Evolutionary conservation across 1,140 invertebrate species (phyloP), one percentile per base, ranked within the genome.

Genomic region (Trachymyrmex septentrionalis): DNA sequence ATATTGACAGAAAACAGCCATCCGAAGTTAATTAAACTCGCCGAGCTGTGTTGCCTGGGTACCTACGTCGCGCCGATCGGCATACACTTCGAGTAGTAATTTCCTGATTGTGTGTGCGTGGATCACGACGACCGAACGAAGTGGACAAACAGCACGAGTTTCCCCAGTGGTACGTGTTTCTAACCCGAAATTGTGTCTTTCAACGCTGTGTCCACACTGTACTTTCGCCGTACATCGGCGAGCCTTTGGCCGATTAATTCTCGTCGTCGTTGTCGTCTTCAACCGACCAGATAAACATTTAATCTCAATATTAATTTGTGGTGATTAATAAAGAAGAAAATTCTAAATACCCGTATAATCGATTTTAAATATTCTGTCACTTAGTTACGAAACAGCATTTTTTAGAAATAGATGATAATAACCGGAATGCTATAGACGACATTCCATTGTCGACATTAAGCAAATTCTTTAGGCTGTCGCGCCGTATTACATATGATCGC

Each of bases 1-100:
- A 94, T 94, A 94, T 94, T 94, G 92, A 94, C 93, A 93, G 90
- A 93, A 93, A 94, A 92, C 92, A 93, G 89, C 88, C 85, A 88
- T 80, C 61, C 90, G 81, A 88, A 91, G 91, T 94, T 94, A 95
- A 95, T 95, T 95, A 94, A 94, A 92, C 90, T 92, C 89, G 91
- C 86, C 86, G 88, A 90, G 89, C 86, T 91, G 84, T 88, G 90
- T 88, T 93, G 86, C 91, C 80, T 72, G 88, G 80, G 90, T 90
- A 90, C 86, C 91, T 90, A 86, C 63, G 86, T 85, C 64, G 44
- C 61, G 72, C 84, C 72, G 81, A 27, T 78, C 75, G 71, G 86
- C 86, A 90, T 90, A 91, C 87, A 87, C 88, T 92, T 92, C 86
- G 90, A 93, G 92, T 92, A 92, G 92, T 93, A 93, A 93, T 93